Evolutionary conservation across 2,113 vertebrate species (phyloP), one percentile per base, ranked within the genome.

Genomic region (Thamnophis sirtalis): DNA sequence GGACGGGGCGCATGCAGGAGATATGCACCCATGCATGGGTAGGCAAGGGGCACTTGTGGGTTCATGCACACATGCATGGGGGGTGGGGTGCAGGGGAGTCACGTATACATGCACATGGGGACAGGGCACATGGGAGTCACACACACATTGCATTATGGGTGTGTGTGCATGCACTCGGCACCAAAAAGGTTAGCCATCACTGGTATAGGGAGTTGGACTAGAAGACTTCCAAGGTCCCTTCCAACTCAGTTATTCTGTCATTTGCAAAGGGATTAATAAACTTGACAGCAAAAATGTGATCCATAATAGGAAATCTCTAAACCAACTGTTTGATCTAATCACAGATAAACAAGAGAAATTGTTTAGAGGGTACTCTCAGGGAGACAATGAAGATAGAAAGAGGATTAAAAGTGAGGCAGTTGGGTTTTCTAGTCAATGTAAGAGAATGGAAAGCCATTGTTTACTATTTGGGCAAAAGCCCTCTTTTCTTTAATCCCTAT

Each of bases 261-360:
- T 68, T 68, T 68, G 94, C 26, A 84, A 90, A 89, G 8, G 53
- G 63, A 92, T 13, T 58, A 56, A 93, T 92, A 50, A 15, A 93
- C 15, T 43, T 80, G 84, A 5, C 91, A 94, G 50, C 10, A 58
- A 19, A 38, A 92, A 51, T 84, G 28, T 33, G 11, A 4, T 4
- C 17, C 68, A 4, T 85, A 3, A 87, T 86, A 26, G 11, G 53
- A 92, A 49, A 24, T 53, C 87, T 48, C 38, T 86, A 91, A 91
- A 91, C 88, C 48, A 89, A 33, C 84, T 63, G 85, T 56, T 84
- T 43, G 38, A 3, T 22, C 2, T 91, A 50, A 80, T n/a, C 51
- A 51, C 80, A 90, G 93, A 90, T 88, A 15, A 93, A 38, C 21
- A 0, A 11, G 38, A 80, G 17, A 80, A 91, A 43, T 89, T 38